Conservation (phyloP, 2,113 vertebrate genomes). For the Pteruthius melanotis region DNA sequence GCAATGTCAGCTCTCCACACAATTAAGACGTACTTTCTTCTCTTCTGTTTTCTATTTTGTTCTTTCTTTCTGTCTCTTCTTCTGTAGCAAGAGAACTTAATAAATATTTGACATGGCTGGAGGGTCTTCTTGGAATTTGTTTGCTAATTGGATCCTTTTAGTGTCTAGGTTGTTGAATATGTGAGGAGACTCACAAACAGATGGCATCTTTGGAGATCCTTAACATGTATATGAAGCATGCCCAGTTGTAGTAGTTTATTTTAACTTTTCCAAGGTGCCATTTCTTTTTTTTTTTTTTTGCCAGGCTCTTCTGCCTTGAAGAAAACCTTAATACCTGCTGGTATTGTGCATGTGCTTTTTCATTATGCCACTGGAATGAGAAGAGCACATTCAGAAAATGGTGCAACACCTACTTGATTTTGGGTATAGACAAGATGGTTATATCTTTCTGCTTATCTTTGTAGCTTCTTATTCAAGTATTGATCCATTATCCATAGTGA, state of each 20-base stretch:
- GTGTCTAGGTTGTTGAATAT: neutral
- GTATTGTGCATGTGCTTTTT: neutral
- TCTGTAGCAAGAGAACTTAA: conserved; percentile 12
- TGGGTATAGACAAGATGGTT: neutral
- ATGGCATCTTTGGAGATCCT: neutral
- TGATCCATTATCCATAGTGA: neutral
- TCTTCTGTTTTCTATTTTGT: neutral
- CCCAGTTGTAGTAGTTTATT: neutral
- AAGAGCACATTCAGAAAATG: neutral
- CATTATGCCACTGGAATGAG: neutral
- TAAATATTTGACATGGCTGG: conserved; percentile 31
- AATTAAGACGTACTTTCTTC: neutral
- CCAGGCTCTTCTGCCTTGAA: neutral
- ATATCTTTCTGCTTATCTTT: neutral
- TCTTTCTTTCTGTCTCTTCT: neutral
- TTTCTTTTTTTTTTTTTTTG: neutral
- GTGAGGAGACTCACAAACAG: neutral
- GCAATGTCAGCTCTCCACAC: neutral
- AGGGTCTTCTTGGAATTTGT: neutral
- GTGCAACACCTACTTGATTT: neutral
- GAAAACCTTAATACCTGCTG: neutral
- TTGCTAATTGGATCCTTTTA: neutral
- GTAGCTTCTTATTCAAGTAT: neutral
- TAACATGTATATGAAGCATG: neutral
- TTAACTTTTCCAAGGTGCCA: neutral